phyloP scores from a whole-genome alignment of 30 jellyfish, hydroid and myxozoan species.

The Pseudorhiza aurosa region DNA sequence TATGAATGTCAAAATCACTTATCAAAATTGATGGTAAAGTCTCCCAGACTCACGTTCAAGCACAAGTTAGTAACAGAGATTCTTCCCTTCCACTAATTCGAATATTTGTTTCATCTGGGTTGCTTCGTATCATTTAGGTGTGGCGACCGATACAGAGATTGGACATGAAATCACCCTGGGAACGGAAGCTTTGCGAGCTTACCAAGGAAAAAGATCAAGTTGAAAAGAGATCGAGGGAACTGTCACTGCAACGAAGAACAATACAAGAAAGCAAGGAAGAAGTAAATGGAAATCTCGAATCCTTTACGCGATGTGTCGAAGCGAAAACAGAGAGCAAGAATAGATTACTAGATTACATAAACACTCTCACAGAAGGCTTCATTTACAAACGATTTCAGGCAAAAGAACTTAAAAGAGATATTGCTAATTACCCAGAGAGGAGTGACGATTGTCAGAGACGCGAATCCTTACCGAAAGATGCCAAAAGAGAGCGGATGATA shows the following conservation, averaged over 20 bases:
- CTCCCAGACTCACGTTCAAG: too few species aligned
- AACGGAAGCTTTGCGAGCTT: slow-evolving; percentile 42
- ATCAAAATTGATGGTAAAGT: too few species aligned
- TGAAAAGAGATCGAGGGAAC: not conserved
- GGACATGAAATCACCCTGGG: slow-evolving; percentile 50
- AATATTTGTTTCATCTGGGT: too few species aligned
- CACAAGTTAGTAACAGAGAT: too few species aligned
- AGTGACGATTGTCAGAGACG: not conserved
- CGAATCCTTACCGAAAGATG: not conserved
- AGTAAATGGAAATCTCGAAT: not conserved
- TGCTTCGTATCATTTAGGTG: too few species aligned
- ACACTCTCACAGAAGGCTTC: not conserved
- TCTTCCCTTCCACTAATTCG: too few species aligned
- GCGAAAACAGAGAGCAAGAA: not conserved
- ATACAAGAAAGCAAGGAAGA: slow-evolving; percentile 14
- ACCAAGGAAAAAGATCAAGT: slow-evolving; percentile 17
- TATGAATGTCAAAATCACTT: too few species aligned
- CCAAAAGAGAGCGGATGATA: slow-evolving; percentile 25
- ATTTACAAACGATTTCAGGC: slow-evolving; percentile 1
- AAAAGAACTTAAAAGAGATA: slow-evolving; percentile 15
- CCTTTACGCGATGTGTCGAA: not conserved
- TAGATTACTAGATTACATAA: not conserved
- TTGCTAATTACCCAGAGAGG: not conserved
- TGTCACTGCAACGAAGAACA: not conserved
- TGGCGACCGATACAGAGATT: slow-evolving; percentile 57